Conservation (phyloP, 2,797 vertebrate species). For the Pseudochaenichthys georgianus region DNA sequence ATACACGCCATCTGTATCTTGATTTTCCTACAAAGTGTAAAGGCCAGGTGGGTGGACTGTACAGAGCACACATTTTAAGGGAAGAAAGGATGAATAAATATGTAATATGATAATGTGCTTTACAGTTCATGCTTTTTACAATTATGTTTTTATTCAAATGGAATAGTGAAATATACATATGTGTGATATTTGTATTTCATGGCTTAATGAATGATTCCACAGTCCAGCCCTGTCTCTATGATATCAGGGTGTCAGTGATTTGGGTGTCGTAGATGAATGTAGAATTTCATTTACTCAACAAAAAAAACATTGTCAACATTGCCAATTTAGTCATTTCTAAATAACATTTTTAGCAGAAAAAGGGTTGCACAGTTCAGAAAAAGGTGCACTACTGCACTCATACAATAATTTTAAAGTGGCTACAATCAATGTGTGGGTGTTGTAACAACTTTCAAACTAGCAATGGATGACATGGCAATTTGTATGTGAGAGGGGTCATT, state of each 20-base stretch:
- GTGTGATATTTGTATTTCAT: constrained; percentile 1
- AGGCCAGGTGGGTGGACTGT: constrained; percentile 35
- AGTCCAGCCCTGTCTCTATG: background rate
- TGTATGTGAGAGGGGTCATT: background rate
- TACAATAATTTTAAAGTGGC: background rate
- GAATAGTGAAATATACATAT: constrained; percentile 18
- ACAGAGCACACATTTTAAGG: constrained; percentile 35
- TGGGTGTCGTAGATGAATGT: no score
- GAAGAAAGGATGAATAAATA: constrained; percentile 51
- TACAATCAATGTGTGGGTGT: background rate
- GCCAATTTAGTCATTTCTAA: background rate
- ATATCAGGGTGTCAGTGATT: background rate
- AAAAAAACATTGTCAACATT: background rate
- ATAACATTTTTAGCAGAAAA: background rate
- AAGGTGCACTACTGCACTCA: background rate
- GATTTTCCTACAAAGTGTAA: constrained; percentile 31
- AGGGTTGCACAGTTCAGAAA: background rate
- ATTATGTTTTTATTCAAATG: constrained; percentile 13
- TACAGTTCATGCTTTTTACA: constrained; percentile 32
- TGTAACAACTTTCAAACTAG: background rate
- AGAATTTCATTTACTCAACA: background rate
- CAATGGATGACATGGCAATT: background rate
- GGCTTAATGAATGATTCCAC: constrained; percentile 18
- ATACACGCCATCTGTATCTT: constrained; percentile 25
- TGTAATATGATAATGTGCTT: constrained; percentile 28